Conservation (phyloP, 2,888 invertebrate species). For the Tromatobia lineatoria region DNA sequence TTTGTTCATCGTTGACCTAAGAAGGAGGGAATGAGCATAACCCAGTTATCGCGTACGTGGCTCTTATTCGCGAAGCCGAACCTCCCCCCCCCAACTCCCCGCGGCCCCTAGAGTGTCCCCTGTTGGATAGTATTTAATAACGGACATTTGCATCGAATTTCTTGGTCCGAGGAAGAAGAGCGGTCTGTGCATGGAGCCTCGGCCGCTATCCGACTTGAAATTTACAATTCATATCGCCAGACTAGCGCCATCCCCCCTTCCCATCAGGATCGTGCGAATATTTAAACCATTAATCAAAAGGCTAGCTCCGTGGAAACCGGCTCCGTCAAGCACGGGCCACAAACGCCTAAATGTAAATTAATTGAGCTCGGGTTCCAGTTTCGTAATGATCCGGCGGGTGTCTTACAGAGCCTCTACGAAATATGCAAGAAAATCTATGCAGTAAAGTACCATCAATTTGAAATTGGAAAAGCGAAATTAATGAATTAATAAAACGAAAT, state of each 20-base stretch:
- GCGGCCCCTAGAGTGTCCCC: conserved; percentile 8
- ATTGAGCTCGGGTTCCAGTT: conserved; percentile 71
- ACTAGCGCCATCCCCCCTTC: conserved; percentile 27
- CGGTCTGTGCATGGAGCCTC: conserved; percentile 33
- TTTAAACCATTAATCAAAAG: conserved; percentile 83
- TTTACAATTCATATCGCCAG: conserved; percentile 82
- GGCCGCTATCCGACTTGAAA: conserved; percentile 66
- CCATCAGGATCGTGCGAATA: conserved; percentile 74
- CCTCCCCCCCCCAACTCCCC: not conserved
- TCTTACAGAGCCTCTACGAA: not conserved
- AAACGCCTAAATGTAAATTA: conserved; percentile 77
- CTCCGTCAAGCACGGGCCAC: conserved; percentile 20
- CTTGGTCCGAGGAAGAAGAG: conserved; percentile 57
- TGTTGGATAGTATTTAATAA: conserved; percentile 73
- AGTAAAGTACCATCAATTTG: not conserved
- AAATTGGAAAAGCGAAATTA: not conserved
- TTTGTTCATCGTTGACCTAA: conserved; percentile 34
- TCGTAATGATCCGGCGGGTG: conserved; percentile 27
- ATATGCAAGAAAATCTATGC: not conserved
- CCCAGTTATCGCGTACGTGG: conserved; percentile 57
- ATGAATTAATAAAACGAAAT: not conserved
- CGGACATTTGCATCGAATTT: conserved; percentile 74
- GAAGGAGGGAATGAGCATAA: conserved; percentile 53
- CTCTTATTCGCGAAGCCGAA: not conserved
- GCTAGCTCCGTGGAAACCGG: conserved; percentile 55